These are phyloP conservation scores for Lasioglossum baleicum DNA, from an alignment of 1,140 invertebrate species.

Conservation along the genomic window DNA sequence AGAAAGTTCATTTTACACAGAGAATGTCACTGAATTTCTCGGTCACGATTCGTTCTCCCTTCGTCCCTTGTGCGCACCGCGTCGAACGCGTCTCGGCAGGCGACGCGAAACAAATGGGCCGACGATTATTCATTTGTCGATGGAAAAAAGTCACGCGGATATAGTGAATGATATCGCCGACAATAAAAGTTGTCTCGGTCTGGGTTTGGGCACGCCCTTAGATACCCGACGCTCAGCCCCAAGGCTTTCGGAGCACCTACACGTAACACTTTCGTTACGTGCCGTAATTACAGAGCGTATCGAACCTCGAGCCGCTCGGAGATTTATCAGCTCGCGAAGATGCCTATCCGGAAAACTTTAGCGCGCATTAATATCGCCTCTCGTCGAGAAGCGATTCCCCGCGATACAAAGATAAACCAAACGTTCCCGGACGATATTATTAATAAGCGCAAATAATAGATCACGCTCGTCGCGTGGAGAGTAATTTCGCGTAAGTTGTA, in stretches of 20 bases:
- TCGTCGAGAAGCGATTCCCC: slow-evolving; percentile 23
- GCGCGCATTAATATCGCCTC: slow-evolving; percentile 33
- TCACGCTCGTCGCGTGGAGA: background rate
- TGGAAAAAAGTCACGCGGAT: slow-evolving; percentile 12
- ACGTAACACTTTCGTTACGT: slow-evolving; percentile 63
- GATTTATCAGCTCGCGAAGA: slow-evolving; percentile 64
- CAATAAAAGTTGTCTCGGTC: slow-evolving; percentile 36
- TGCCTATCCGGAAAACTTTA: slow-evolving; percentile 47
- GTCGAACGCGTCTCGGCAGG: background rate
- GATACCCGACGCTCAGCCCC: slow-evolving; percentile 41
- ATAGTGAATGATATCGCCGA: slow-evolving; percentile 33
- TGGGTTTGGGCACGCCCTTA: slow-evolving; percentile 42
- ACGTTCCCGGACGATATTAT: slow-evolving; percentile 24
- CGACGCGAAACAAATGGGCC: slow-evolving; percentile 4
- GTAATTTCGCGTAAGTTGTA: background rate
- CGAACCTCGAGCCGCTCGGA: slow-evolving; percentile 44
- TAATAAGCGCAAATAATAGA: slow-evolving; percentile 35
- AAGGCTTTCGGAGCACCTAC: slow-evolving; percentile 40
- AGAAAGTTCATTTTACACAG: no score
- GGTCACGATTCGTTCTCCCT: no score
- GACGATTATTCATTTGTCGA: slow-evolving; percentile 36
- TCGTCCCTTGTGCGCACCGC: no score
- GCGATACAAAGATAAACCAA: no score
- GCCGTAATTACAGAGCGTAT: slow-evolving; percentile 63
- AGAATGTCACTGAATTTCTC: no score